Evolutionary conservation across 1,140 invertebrate genomes (phyloP), one percentile per base, ranked within the genome.

Genomic region (Vanessa tameamea): DNA sequence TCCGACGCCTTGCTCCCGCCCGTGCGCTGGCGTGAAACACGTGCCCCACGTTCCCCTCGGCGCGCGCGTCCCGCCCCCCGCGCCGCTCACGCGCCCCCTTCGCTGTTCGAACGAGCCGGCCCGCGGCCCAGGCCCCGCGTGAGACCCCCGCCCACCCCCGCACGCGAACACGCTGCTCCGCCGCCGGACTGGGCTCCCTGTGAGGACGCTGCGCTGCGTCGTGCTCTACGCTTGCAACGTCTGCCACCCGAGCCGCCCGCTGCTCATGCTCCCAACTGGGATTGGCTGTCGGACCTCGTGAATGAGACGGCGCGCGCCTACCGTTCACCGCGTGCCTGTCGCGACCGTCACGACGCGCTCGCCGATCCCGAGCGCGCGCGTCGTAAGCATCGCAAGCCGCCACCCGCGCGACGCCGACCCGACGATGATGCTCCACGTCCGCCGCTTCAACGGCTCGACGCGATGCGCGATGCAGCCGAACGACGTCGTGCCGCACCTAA

Each of bases 201-300:
- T 82, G 98, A 99, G 89, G 98, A 99, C 87, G 97, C 96, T 94
- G 95, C 96, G 15, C 93, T 99, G 11, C 89, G 98, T n/a, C 95
- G 98, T 94, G 96, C 97, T 1, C 95, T 99, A 8, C 94, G 95
- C 50, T 94, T 97, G 69, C 96, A 98, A 92, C 84, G 85, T 14
- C 74, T 86, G 76, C 82, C 85, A n/a, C 53, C 82, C 71, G 84
- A 87, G 20, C 16, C 94, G 95, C 61, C 94, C 97, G 72, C 96
- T 98, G 93, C 85, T 71, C 55, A 75, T 80, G 77, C 82, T 77
- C 96, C 97, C 4, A 99, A 99, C 93, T 99, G 98, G 98, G 98
- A 99, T 87, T 94, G 99, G 75, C 96, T 98, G 0, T 95, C 97
- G n/a, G 98, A 99, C 83, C 94, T 97, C 78, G 97, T 99, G 0